phyloP scores from a whole-genome alignment of 2,797 vertebrate genomes.

The Margarornis squamiger region DNA sequence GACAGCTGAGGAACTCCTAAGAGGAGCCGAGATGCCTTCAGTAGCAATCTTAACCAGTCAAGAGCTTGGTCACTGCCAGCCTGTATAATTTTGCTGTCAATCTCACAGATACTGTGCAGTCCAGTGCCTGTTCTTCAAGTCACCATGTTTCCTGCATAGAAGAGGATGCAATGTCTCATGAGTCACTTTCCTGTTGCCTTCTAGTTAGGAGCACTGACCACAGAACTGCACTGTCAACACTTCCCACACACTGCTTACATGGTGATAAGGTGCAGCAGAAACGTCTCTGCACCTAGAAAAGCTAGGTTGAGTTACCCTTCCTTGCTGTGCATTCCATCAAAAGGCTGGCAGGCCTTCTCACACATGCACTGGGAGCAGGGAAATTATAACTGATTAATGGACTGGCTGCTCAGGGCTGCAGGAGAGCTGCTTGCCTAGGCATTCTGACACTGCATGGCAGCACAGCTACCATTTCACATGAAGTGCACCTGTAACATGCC shows the following conservation, averaged over 20 bases:
- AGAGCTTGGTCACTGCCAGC: not conserved
- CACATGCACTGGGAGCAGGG: not conserved
- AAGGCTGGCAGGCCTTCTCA: not conserved
- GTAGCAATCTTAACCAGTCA: not conserved
- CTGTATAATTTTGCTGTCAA: not conserved
- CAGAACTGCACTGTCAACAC: not conserved
- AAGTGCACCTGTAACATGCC: fast-evolving
- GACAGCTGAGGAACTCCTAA: not conserved
- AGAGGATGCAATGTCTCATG: not conserved
- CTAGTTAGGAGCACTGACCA: not conserved
- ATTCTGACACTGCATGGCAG: not conserved
- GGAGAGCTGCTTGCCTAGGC: not conserved
- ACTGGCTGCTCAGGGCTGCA: not conserved
- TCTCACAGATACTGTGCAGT: not conserved
- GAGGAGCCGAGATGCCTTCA: not conserved
- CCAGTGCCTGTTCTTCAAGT: not conserved
- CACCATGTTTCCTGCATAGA: not conserved
- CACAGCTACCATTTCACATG: not conserved
- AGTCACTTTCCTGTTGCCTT: conserved; percentile 26
- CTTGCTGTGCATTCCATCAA: not conserved
- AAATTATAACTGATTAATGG: not conserved
- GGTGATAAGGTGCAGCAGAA: not conserved
- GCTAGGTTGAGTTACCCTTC: not conserved
- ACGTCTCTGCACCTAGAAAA: not conserved
- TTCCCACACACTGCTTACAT: not conserved